Base-by-base conservation (phyloP, 2,113 vertebrate genomes). In the Tonatia bakeri region DNA sequence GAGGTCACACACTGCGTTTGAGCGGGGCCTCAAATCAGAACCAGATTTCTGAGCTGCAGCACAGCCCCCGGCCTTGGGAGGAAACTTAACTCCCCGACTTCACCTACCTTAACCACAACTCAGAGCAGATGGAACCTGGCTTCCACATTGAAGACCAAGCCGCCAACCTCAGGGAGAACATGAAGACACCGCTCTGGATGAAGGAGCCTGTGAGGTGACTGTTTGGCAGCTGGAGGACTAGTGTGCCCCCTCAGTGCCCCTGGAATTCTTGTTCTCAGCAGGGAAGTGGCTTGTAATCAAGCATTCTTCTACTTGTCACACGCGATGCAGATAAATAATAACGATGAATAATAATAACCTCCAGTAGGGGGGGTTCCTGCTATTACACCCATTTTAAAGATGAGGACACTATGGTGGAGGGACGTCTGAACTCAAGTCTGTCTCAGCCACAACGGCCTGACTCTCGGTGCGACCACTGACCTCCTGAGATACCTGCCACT, bases 371-470 rank as follows among this genome's bases (percentile, higher is more conserved):
- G 8, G 1, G 3, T 24, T 40, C 16, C 59, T 19, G 10, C 56
- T 36, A 33, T 24, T 10, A 26, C 1, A 45, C 45, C 50, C 77
- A 43, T 61, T 75, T 82, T 36, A 72, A 64, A 95, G 67, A 47
- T 9, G 31, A 92, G 59, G 0, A n/a, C 20, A 22, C 26, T 28
- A 45, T 56, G 76, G 40, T 3, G 31, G 4, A 8, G 7, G 59
- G 19, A 28, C 1, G 0, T 20, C 50, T 56, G 16, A 75, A 45
- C 40, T 38, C 24, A 7, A 4, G 16, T 9, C 19, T 31, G 38
- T 36, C 43, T 26, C 64, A 26, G n/a, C 9, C 43, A 75, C 1
- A 0, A 8, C 0, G 19, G 2, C 54, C 82, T 84, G n/a, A 14
- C 40, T 79, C 75, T 17, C 11, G 4, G 47, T 16, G 1, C 13